A percentile compares a stretch with the other conserved stretches of the same genome.
Evolutionary conservation across 2,888 invertebrate species (phyloP).

Genomic region (Augiades crinisus): DNA sequence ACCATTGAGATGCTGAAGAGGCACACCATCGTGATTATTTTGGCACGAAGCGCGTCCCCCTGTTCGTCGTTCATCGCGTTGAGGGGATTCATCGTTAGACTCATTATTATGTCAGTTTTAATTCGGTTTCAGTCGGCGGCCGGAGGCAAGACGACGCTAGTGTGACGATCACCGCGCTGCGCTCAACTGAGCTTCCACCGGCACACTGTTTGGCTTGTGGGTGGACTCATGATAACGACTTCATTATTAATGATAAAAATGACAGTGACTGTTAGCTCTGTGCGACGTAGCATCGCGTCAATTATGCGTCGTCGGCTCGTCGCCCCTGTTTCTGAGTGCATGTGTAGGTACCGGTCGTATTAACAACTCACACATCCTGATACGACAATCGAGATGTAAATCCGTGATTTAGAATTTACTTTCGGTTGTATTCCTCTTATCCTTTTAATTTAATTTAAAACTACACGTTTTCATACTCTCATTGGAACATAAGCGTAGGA

Average conservation of each 20-base stretch:
- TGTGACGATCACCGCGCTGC: slow-evolving; percentile 32
- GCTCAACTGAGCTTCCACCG: slow-evolving; percentile 60
- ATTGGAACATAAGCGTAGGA: too few species aligned
- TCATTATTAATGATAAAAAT: slow-evolving; percentile 70
- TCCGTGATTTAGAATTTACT: too few species aligned
- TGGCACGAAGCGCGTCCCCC: slow-evolving; percentile 83
- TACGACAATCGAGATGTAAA: too few species aligned
- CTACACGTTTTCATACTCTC: too few species aligned
- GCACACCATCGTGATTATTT: slow-evolving; percentile 89
- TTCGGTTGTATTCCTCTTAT: too few species aligned
- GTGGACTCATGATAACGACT: slow-evolving; percentile 65
- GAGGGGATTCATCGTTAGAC: slow-evolving; percentile 39
- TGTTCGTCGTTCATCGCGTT: slow-evolving; percentile 34
- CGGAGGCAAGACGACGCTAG: slow-evolving; percentile 12
- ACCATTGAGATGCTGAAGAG: slow-evolving; percentile 88
- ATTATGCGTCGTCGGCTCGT: too few species aligned
- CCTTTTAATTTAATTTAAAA: too few species aligned
- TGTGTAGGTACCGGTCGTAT: background rate
- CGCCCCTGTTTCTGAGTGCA: slow-evolving; percentile 9
- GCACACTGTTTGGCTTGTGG: slow-evolving; percentile 44
- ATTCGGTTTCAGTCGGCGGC: slow-evolving; percentile 37
- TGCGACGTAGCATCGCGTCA: slow-evolving; percentile 37
- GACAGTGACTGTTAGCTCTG: slow-evolving; percentile 49
- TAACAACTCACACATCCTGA: too few species aligned
- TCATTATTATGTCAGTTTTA: slow-evolving; percentile 40